Evolutionary conservation across 2,113 vertebrate species (phyloP).

Genomic region (Puntigrus tetrazona): DNA sequence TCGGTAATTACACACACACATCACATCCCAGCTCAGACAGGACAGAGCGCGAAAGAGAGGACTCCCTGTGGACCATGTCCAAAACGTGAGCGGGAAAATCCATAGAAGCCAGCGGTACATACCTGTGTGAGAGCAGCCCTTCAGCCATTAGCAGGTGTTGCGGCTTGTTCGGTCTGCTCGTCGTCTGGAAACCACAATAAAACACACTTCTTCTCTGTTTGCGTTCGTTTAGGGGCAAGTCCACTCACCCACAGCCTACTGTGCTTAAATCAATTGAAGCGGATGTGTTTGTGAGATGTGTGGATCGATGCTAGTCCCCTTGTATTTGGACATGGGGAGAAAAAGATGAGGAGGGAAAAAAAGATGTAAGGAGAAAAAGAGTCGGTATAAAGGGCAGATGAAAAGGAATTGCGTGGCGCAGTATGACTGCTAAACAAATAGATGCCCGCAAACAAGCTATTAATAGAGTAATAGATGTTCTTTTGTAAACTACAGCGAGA

Average conservation of each 20-base stretch:
- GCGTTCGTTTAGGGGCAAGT: conserved; percentile 17
- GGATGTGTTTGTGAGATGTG: conserved; percentile 21
- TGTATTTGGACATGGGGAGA: conserved; percentile 20
- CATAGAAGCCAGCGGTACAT: conserved; percentile 19
- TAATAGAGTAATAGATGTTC: conserved; percentile 1
- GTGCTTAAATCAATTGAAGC: conserved; percentile 24
- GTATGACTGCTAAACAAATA: not conserved
- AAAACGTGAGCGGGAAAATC: conserved; percentile 14
- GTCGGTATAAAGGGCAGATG: not conserved
- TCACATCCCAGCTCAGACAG: conserved; percentile 40
- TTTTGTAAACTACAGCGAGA: not conserved
- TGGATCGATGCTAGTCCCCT: conserved; percentile 15
- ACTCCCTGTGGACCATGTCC: conserved; percentile 8
- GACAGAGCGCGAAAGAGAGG: conserved; percentile 26
- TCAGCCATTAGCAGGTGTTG: conserved; percentile 41
- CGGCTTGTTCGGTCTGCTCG: not conserved
- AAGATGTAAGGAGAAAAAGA: not conserved
- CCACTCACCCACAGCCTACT: conserved; percentile 23
- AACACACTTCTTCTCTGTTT: conserved; percentile 28
- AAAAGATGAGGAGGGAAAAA: not conserved
- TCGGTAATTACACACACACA: conserved; percentile 48
- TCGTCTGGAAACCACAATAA: conserved; percentile 13
- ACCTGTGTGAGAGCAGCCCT: conserved; percentile 24
- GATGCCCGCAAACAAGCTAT: conserved; percentile 4
- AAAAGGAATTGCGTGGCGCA: not conserved